Conservation (phyloP, 2,797 vertebrate species). For the Esox masquinongy region DNA sequence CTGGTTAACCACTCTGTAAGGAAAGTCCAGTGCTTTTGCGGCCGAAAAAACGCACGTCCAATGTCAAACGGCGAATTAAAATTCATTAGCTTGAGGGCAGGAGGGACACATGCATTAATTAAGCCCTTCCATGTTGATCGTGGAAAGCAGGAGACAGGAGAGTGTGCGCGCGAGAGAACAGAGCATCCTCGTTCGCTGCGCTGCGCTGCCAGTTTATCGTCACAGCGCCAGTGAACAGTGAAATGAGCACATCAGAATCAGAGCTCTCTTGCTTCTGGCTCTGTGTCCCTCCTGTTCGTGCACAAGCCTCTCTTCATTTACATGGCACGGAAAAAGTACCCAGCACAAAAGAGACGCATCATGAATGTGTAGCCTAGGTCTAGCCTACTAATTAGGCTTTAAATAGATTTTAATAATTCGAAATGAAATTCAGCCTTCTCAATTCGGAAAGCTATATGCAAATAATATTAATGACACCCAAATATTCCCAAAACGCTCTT, state of each 20-base stretch:
- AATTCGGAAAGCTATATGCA: neutral
- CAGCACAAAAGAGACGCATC: neutral
- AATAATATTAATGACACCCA: neutral
- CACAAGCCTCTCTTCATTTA: slow-evolving; percentile 32
- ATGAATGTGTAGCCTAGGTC: neutral
- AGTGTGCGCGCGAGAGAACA: slow-evolving; percentile 62
- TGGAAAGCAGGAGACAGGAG: slow-evolving; percentile 61
- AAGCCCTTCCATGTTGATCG: slow-evolving; percentile 66
- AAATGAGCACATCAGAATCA: slow-evolving; percentile 50
- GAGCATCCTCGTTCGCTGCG: slow-evolving; percentile 58
- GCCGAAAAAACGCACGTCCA: slow-evolving; percentile 53
- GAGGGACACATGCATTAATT: slow-evolving; percentile 62
- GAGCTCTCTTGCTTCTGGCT: slow-evolving; percentile 52
- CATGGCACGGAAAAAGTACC: slow-evolving; percentile 21
- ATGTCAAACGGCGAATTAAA: slow-evolving; percentile 46
- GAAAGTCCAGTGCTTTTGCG: slow-evolving; percentile 51
- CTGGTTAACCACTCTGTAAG: slow-evolving; percentile 56
- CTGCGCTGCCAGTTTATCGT: slow-evolving; percentile 69
- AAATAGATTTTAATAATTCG: neutral
- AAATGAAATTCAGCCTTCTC: neutral
- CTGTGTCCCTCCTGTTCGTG: slow-evolving; percentile 37
- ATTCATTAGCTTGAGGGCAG: slow-evolving; percentile 59
- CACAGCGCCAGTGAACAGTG: slow-evolving; percentile 67
- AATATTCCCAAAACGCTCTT: neutral
- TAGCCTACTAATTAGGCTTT: neutral